Percentiles rank a stretch among this genome's conserved stretches.
Evolutionary conservation across 2,113 vertebrate genomes (phyloP).

Genomic region (Mormyrus iriodes): DNA sequence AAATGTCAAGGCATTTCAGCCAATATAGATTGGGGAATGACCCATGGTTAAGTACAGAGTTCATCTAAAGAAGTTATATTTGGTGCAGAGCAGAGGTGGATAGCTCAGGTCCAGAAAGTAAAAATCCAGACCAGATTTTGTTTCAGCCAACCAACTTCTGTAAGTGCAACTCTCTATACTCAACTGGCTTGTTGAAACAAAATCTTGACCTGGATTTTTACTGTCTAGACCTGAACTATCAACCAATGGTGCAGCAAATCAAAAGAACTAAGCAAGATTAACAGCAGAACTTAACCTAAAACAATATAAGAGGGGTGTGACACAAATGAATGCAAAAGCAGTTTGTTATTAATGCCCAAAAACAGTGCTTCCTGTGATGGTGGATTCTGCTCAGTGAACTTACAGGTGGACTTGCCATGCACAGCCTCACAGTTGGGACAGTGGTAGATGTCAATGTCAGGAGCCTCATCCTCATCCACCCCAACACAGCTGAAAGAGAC

Average conservation of each 20-base stretch:
- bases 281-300: neutral
- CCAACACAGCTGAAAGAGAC: slow-evolving; percentile 78
- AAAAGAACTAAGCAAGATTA: neutral
- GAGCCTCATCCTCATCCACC: slow-evolving; percentile 94
- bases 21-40: neutral
- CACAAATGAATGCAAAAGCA: neutral
- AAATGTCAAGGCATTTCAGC: neutral
- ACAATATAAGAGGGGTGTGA: neutral
- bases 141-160: neutral
- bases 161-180: neutral
- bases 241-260: too few relatives aligned
- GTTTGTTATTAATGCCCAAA: neutral
- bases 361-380: neutral
- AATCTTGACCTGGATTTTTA: neutral
- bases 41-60: neutral
- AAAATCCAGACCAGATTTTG: neutral
- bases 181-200: neutral
- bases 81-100: neutral
- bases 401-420: slow-evolving; percentile 89
- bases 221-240: too few relatives aligned
- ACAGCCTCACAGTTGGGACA: slow-evolving; percentile 96
- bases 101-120: neutral
- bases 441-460: slow-evolving; percentile 94
- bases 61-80: neutral
- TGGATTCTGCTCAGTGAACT: slow-evolving; percentile 48